These are phyloP conservation scores for Naso thynnoides DNA, from an alignment of 2,797 vertebrate genomes.

Conservation along the genomic window DNA sequence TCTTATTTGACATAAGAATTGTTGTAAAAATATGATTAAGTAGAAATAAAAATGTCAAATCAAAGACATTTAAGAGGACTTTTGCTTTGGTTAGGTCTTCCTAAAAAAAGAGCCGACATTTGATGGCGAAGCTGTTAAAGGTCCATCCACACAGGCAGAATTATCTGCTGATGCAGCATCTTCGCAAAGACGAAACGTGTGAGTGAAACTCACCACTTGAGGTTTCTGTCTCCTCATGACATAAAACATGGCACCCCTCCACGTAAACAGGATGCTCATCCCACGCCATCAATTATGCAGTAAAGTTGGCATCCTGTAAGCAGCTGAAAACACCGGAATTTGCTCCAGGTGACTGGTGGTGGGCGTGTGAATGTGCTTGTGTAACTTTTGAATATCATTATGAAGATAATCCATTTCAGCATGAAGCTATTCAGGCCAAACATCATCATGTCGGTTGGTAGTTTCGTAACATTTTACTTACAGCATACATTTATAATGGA, in stretches of 20 bases:
- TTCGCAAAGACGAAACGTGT: slow-evolving; percentile 9
- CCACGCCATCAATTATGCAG: slow-evolving; percentile 70
- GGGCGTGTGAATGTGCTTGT: slow-evolving; percentile 21
- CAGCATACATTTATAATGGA: too few relatives aligned
- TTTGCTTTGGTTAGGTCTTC: neutral
- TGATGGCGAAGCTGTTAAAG: slow-evolving; percentile 2
- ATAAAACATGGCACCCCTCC: slow-evolving; percentile 41
- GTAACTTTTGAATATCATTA: slow-evolving; percentile 25
- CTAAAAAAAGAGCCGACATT: neutral
- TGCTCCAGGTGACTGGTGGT: slow-evolving; percentile 51
- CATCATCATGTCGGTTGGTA: slow-evolving; percentile 8
- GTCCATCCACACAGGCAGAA: neutral
- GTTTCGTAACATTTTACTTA: slow-evolving; percentile 3
- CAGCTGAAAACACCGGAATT: slow-evolving; percentile 39
- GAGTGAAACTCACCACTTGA: slow-evolving; percentile 9
- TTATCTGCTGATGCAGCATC: slow-evolving; percentile 29
- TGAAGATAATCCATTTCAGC: slow-evolving; percentile 6
- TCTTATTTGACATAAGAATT: slow-evolving; percentile 48
- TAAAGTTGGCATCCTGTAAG: slow-evolving; percentile 50
- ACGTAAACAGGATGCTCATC: slow-evolving; percentile 61
- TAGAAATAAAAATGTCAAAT: slow-evolving; percentile 21
- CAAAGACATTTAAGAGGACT: neutral
- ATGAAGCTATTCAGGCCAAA: slow-evolving; percentile 3
- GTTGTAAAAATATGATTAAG: slow-evolving; percentile 31
- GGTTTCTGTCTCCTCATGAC: slow-evolving; percentile 42